Evolutionary conservation across 1,140 invertebrate genomes (phyloP).

Genomic region (Eueides isabella): DNA sequence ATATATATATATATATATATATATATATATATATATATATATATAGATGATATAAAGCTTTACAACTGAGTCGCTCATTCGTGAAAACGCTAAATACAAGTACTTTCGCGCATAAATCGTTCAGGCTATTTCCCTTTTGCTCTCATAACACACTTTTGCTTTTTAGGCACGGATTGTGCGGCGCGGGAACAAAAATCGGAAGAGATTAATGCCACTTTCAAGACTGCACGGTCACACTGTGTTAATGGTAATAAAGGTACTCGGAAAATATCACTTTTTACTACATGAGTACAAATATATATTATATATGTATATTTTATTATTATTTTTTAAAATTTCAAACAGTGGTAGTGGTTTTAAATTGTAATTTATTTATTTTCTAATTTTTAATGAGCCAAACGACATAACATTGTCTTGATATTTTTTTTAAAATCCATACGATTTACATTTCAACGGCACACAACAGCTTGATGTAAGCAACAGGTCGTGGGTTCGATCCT

Average conservation of each 20-base stretch:
- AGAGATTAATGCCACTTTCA: slow-evolving; percentile 41
- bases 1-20: too few species aligned
- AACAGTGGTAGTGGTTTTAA: too few species aligned
- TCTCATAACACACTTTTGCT: slow-evolving; percentile 55
- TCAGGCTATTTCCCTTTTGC: slow-evolving; percentile 44
- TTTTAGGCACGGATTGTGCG: slow-evolving; percentile 60
- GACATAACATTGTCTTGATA: too few species aligned
- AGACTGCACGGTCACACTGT: slow-evolving; percentile 25
- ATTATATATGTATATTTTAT: not conserved
- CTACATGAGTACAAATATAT: not conserved
- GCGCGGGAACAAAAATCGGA: slow-evolving; percentile 51
- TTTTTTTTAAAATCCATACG: too few species aligned
- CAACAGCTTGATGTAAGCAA: too few species aligned
- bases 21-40: too few species aligned
- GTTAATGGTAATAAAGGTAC: slow-evolving; percentile 22
- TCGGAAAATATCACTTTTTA: not conserved
- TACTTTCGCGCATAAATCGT: slow-evolving; percentile 53
- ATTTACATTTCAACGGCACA: too few species aligned
- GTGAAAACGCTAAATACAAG: slow-evolving; percentile 43
- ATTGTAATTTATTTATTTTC: too few species aligned
- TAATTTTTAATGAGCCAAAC: too few species aligned
- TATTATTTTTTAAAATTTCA: too few species aligned
- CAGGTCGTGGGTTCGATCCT: too few species aligned
- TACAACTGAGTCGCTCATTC: slow-evolving; percentile 18
- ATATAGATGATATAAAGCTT: not conserved